Base-by-base conservation (phyloP, 2,888 invertebrate species). In the Hydrotaea diabolus region DNA sequence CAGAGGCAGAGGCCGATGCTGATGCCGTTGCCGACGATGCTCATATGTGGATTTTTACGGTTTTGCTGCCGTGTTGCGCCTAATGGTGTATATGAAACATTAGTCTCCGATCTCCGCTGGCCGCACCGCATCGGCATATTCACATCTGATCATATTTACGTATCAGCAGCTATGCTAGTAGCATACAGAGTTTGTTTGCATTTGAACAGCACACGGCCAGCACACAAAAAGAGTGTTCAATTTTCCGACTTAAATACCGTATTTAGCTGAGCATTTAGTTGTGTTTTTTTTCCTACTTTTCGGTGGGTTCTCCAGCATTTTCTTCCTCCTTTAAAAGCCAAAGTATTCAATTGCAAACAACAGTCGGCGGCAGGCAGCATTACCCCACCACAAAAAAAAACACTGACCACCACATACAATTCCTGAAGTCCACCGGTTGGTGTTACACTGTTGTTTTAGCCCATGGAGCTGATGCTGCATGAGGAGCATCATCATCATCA, bases 181-280 rank as follows among this genome's bases (percentile, higher is more conserved):
- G 73, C 76, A 31, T 31, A 4, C 7, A 73, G 49, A 49, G 77
- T 43, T 73, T 69, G 66, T 69, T 31, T 57, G 13, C 72, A 59
- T 59, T 66, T 66, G 39, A 43, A n/a, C 66, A 46, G 43, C 43
- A 46, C 31, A 31, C 7, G 31, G 31, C 31, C 31, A 4, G 31
- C 21, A 69, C 69, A 69, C 39, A 46, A 71, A 82, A 46, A 85
- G 79, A 82, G 85, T 85, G 85, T 82, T 82, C 85, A 85, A 85
- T 85, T 85, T 85, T 85, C 85, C 85, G 76, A 85, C 80, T 85
- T 85, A 85, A 85, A 85, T 83, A 85, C 85, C 83, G 80, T 83
- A 85, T 85, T 85, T 85, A 85, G 85, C 83, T 83, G 85, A 85
- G 85, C 85, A 85, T 85, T 85, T 85, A 85, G 85, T 77, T 80